phyloP scores from a whole-genome alignment of 2,888 invertebrate genomes.

The Steinernema carpocapsae region DNA sequence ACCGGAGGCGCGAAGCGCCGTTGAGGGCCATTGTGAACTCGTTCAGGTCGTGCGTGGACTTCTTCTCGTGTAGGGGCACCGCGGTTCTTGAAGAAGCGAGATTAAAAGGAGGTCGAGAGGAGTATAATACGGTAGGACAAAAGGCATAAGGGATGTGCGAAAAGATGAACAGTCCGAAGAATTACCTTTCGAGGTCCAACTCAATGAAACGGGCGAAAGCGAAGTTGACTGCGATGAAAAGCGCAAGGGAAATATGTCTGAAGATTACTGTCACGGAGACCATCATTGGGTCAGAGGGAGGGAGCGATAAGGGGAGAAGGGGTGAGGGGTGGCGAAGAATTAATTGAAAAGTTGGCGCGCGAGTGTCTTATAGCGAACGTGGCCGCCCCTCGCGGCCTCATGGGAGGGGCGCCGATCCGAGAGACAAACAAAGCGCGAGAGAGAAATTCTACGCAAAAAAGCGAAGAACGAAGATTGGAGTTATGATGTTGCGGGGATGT shows the following conservation, averaged over 20 bases:
- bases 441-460: not conserved
- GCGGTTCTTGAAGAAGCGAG: not conserved
- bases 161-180: not conserved
- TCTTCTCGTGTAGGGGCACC: slow-evolving; percentile 43
- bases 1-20: slow-evolving; percentile 56
- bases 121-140: too few species aligned
- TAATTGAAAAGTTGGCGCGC: slow-evolving; percentile 18
- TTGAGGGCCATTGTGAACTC: slow-evolving; percentile 55
- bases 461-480: not conserved
- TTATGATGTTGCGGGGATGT: too few species aligned
- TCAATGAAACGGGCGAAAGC: slow-evolving; percentile 7
- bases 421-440: not conserved
- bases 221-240: not conserved
- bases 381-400: not conserved
- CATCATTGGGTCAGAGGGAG: too few species aligned
- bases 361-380: slow-evolving; percentile 16
- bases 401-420: not conserved
- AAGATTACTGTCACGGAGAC: slow-evolving; percentile 16
- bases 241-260: not conserved
- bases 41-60: slow-evolving; percentile 47
- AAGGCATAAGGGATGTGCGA: too few species aligned
- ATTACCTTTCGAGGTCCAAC: not conserved
- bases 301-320: too few species aligned
- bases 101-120: too few species aligned
- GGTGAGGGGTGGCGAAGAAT: too few species aligned